Base-by-base conservation (phyloP, 2,888 invertebrate genomes). In the Chromoteleia sp. region DNA sequence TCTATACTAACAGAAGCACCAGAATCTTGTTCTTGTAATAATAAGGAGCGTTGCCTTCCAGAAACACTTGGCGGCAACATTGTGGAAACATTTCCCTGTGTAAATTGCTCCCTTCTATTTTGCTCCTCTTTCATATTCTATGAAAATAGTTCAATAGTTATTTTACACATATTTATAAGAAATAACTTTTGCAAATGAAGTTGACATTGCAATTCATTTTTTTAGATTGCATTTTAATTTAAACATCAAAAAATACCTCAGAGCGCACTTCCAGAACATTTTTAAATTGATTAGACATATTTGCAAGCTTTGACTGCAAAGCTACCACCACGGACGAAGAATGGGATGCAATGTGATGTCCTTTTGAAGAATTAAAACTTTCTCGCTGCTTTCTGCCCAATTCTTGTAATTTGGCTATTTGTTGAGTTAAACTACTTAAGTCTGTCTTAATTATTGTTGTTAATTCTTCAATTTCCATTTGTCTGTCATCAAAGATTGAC, bases 371-470 rank as follows among this genome's bases (percentile, higher is more conserved):
- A 63, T 87, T 83, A 75, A 87, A 84, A 68, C 81, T 91, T 84
- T 94, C 93, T 83, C 94, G 93, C 87, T 97, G 96, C 74, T 94
- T 94, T 88, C 95, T 95, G 0, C 96, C 96, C 89, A 97, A 94
- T 88, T 97, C 96, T 88, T 97, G 97, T 50, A 97, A 92, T 88
- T 96, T 95, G n/a, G 98, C 98, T 89, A 99, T 99, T 93, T 99
- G 98, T 90, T 98, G 97, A 92, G 99, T 99, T 83, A 99, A 94
- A 85, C 97, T 97, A 91, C 96, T 96, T 82, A 99, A 94, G 92
- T 99, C 99, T 83, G 98, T 97, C 93, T 99, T 99, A 75, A 99
- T 98, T 74, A 99, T 98, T 89, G 97, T 98, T 0, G 99, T 99
- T 73, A 99, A 92, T 91, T 99, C 98, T 91, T 99, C 98, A 76